Evolutionary conservation across 2,797 vertebrate species (phyloP), one percentile per base, ranked within the genome.

Genomic region (Alosa sapidissima): DNA sequence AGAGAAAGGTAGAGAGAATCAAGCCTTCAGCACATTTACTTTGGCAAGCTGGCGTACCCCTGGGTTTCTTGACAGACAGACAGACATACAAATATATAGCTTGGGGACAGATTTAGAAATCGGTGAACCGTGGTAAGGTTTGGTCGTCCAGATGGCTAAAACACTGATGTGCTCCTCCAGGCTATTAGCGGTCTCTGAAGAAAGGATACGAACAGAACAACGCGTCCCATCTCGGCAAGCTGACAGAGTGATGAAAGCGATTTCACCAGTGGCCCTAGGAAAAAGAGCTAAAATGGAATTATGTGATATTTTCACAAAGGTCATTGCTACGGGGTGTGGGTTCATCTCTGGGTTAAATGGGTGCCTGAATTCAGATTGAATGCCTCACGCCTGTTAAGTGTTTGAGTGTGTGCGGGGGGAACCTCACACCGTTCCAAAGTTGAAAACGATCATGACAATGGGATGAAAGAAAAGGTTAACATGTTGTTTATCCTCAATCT

Each of bases 51-150:
- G 24, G n/a, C 5, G 45, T 13, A 82, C 48, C 16, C 81, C 52
- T 28, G 48, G 52, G 48, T 52, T 82, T 82, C 52, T 82, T 82
- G 81, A 82, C 28, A 28, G 48, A 51, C 81, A 54, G 58, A 62
- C 54, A 55, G 54, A 55, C 41, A 4, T 41, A 41, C 72, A 78
- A 78, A 78, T 78, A 47, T 78, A 47, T 78, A 45, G 72, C 36
- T 78, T 16, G 5, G 72, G 41, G 72, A 78, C 72, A 78, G 72
- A 78, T 78, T 41, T 21, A 47, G 41, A 19, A 21, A 16, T 78
- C 45, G 45, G 72, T 78, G 72, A 78, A 45, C 72, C 72, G 16
- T 78, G 36, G 5, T 78, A 47, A 47, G 72, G 72, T 47, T 47
- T 78, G 72, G 72, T 78, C 41, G 21, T 45, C 72, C 72, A 78